phyloP scores from a whole-genome alignment of 64 coral and sea anemone species.

The Catalaphyllia jardinei region DNA sequence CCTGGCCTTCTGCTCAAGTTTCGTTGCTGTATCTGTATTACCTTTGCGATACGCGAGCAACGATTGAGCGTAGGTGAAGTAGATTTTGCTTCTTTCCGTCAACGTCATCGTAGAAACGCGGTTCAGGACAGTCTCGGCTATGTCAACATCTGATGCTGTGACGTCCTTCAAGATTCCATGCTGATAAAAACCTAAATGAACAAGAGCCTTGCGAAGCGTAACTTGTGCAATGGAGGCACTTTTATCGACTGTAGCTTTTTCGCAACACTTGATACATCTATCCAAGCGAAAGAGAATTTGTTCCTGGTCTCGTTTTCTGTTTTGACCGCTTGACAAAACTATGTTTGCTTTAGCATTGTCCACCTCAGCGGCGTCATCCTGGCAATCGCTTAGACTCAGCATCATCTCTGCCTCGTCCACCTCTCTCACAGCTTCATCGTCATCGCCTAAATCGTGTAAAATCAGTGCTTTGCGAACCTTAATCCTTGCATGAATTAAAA shows the following conservation, averaged over 20 bases:
- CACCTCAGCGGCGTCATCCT: constrained; percentile 44
- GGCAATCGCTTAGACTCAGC: constrained; percentile 31
- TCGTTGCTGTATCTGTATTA: not conserved
- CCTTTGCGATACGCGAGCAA: constrained; percentile 3
- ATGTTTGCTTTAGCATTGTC: constrained; percentile 52
- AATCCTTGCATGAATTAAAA: constrained; percentile 46
- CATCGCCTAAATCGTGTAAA: constrained; percentile 20
- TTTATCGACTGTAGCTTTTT: constrained; percentile 54
- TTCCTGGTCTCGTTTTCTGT: not conserved
- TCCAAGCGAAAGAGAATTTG: constrained; percentile 16
- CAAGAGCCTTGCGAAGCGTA: constrained; percentile 22
- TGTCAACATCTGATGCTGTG: constrained; percentile 7
- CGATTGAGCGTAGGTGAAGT: constrained; percentile 22
- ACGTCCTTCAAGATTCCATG: constrained; percentile 56
- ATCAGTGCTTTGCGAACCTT: constrained; percentile 44
- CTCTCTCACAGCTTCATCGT: constrained; percentile 47
- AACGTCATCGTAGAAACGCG: not conserved
- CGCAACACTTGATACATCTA: constrained; percentile 22
- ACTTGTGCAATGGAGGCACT: constrained; percentile 24
- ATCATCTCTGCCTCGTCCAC: constrained; percentile 36
- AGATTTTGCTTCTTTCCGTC: constrained; percentile 29
- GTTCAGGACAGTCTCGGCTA: constrained; percentile 19
- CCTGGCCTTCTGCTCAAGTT: constrained; percentile 35
- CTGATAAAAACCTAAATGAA: constrained; percentile 49
- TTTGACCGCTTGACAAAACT: constrained; percentile 22